Percentiles rank a stretch among this genome's conserved stretches.
Conservation (phyloP, 2,113 vertebrate genomes). For the Pituophis catenifer region DNA sequence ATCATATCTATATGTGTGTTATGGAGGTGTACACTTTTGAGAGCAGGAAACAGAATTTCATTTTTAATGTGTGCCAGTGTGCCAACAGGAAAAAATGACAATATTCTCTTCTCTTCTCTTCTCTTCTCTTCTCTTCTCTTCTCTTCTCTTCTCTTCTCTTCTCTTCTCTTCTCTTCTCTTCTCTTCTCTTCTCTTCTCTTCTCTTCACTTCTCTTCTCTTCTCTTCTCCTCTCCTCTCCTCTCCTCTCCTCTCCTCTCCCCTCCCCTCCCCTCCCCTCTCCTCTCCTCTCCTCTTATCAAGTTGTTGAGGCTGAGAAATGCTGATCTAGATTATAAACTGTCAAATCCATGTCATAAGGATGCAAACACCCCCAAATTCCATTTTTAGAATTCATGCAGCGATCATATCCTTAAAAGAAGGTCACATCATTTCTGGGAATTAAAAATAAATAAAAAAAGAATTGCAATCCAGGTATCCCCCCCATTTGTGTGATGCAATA, state of each 20-base stretch:
- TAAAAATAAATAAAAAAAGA: not conserved
- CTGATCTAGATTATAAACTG: not conserved
- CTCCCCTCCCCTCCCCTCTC: too few relatives aligned
- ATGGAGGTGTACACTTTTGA: too few relatives aligned
- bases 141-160: too few relatives aligned
- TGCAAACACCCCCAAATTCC: not conserved
- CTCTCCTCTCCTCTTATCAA: not conserved
- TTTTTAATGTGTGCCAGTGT: too few relatives aligned
- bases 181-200: too few relatives aligned
- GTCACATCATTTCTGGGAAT: not conserved
- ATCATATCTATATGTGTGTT: too few relatives aligned
- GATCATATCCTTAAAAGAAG: not conserved
- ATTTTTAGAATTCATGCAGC: not conserved
- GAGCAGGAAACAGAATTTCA: too few relatives aligned
- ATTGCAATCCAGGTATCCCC: not conserved
- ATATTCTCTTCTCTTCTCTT: too few relatives aligned
- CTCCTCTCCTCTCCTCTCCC: fast-evolving
- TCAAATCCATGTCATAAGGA: not conserved
- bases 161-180: fast-evolving
- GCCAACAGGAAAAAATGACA: too few relatives aligned
- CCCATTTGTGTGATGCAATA: not conserved
- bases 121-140: too few relatives aligned
- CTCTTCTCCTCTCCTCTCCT: fast-evolving
- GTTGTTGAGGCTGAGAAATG: not conserved
- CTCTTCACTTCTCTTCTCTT: too few relatives aligned